Percentiles rank a stretch among this genome's conserved stretches.
These are phyloP conservation scores for Trididemnum clinides DNA, from an alignment of 23 tunicate species.

Conservation along the genomic window DNA sequence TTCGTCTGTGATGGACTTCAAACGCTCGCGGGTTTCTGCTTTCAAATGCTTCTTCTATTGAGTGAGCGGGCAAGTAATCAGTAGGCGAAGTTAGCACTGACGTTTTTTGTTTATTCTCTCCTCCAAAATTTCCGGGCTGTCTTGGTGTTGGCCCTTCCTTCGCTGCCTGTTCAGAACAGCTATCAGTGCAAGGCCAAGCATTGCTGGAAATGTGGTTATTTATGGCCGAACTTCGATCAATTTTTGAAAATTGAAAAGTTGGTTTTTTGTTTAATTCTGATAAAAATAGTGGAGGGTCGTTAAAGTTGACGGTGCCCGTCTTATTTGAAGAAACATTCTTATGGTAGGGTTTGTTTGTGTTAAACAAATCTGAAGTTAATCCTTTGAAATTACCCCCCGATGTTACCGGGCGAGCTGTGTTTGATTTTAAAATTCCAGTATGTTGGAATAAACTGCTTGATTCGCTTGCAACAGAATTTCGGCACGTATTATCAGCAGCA, in stretches of 20 bases:
- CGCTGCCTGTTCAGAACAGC: background rate
- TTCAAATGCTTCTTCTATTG: slow-evolving; percentile 35
- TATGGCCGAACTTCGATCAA: background rate
- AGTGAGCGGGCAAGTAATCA: background rate
- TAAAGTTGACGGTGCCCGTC: too few relatives aligned
- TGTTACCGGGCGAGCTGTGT: background rate
- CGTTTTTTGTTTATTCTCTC: background rate
- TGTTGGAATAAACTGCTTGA: too few relatives aligned
- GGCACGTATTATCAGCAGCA: too few relatives aligned
- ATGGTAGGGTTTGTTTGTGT: too few relatives aligned
- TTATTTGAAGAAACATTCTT: too few relatives aligned
- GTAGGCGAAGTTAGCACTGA: background rate
- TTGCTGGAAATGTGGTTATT: background rate
- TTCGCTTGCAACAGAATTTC: too few relatives aligned
- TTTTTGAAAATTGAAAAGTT: background rate
- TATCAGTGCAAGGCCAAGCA: background rate
- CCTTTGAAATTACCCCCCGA: too few relatives aligned
- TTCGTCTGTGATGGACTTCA: background rate
- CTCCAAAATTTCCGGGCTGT: background rate
- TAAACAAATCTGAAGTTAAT: too few relatives aligned
- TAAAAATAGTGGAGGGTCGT: background rate
- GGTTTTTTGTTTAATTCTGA: slow-evolving; percentile 8
- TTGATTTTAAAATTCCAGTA: too few relatives aligned
- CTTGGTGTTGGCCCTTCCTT: too few relatives aligned
- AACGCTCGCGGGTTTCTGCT: slow-evolving; percentile 17